Percentiles rank a stretch among this genome's conserved stretches.
phyloP scores from a whole-genome alignment of 2,888 invertebrate species.

The Cenopis cana region DNA sequence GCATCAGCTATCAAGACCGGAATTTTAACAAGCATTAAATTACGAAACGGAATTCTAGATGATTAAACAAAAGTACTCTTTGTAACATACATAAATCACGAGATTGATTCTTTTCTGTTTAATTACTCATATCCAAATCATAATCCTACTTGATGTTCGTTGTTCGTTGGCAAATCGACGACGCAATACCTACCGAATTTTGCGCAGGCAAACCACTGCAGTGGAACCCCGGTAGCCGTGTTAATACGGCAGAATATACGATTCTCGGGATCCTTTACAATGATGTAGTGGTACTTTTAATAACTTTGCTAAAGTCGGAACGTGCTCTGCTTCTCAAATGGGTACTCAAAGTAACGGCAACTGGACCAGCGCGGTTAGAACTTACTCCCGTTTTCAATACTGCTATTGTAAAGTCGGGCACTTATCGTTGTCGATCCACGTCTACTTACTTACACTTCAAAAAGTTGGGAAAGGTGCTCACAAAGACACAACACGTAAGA shows the following conservation, averaged over 20 bases:
- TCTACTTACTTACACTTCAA: conserved; percentile 6
- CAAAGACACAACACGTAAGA: conserved; percentile 16
- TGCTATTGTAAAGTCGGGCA: conserved; percentile 26
- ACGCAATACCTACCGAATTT: background rate
- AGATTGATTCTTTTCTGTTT: background rate
- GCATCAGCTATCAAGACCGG: conserved; percentile 35
- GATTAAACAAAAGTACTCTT: background rate
- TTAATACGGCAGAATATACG: conserved; percentile 22
- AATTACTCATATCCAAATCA: background rate
- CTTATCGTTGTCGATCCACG: conserved; percentile 29
- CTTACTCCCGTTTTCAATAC: conserved; percentile 39
- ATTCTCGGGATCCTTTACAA: conserved; percentile 16
- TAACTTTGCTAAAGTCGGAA: conserved; percentile 39
- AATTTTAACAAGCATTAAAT: conserved; percentile 40
- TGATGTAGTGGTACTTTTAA: conserved; percentile 40
- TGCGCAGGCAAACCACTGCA: conserved; percentile 5
- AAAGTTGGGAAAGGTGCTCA: background rate
- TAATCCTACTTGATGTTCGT: background rate
- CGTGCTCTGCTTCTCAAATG: conserved; percentile 31
- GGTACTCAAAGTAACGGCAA: conserved; percentile 37
- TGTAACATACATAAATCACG: background rate
- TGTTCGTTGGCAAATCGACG: background rate
- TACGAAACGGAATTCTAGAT: conserved; percentile 27
- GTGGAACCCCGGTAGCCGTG: conserved; percentile 4
- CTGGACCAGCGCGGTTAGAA: conserved; percentile 32